Percentiles rank a stretch among this genome's conserved stretches.
Conservation (phyloP, 2,888 invertebrate genomes). For the Epicampocera succincta region DNA sequence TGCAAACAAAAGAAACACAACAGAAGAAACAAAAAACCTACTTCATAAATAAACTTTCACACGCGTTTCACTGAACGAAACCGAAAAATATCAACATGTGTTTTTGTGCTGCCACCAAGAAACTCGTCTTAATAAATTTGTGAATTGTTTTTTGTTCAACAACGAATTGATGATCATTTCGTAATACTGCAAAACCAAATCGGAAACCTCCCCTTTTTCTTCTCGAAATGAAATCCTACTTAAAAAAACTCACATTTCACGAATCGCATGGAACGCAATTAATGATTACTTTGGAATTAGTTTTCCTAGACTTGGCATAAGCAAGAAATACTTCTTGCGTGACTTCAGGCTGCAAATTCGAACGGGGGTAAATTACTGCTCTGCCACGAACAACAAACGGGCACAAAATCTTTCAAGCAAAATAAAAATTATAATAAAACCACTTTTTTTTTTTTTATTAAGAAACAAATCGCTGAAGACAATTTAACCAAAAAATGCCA, state of each 20-base stretch:
- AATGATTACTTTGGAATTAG: slow-evolving; percentile 58
- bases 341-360: slow-evolving; percentile 61
- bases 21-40: not conserved
- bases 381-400: slow-evolving; percentile 6
- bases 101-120: not conserved
- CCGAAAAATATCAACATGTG: slow-evolving; percentile 53
- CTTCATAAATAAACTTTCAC: slow-evolving; percentile 64
- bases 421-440: slow-evolving; percentile 63
- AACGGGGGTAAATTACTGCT: slow-evolving; percentile 64
- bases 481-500: slow-evolving; percentile 51
- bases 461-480: slow-evolving; percentile 60
- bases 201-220: slow-evolving; percentile 63
- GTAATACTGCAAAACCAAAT: slow-evolving; percentile 63
- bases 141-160: slow-evolving; percentile 16
- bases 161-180: slow-evolving; percentile 59
- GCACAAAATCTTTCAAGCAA: slow-evolving; percentile 58
- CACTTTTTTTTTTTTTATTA: slow-evolving; percentile 29
- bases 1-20: not conserved
- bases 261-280: slow-evolving; percentile 21
- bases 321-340: slow-evolving; percentile 65
- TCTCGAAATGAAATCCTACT: slow-evolving; percentile 15
- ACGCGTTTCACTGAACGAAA: slow-evolving; percentile 61
- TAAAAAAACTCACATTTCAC: not conserved
- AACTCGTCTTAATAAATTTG: slow-evolving; percentile 27
- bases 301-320: slow-evolving; percentile 10